Conservation (phyloP, 2,888 invertebrate species). For the Drosophila histrio region DNA sequence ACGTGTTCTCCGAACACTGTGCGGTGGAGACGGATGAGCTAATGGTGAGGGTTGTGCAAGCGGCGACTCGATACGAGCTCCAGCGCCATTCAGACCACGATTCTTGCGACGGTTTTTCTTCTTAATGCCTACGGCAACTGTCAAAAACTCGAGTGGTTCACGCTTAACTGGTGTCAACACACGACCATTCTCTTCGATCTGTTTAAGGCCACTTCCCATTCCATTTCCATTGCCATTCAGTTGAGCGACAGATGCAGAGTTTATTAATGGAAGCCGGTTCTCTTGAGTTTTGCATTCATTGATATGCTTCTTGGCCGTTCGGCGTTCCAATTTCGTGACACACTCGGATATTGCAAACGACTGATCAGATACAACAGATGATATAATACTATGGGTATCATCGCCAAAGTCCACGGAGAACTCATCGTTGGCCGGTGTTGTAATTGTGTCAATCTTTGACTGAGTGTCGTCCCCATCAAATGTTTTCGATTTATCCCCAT, state of each 20-base stretch:
- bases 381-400: slow-evolving; percentile 90
- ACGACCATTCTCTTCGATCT: slow-evolving; percentile 83
- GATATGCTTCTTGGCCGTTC: slow-evolving; percentile 83
- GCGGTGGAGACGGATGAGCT: slow-evolving; percentile 85
- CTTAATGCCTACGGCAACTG: slow-evolving; percentile 87
- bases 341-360: slow-evolving; percentile 89
- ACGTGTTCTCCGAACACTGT: slow-evolving; percentile 46
- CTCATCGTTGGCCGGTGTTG: slow-evolving; percentile 88
- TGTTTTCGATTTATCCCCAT: slow-evolving; percentile 90
- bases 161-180: slow-evolving; percentile 88
- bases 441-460: slow-evolving; percentile 82
- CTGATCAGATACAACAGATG: slow-evolving; percentile 90
- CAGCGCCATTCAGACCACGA: slow-evolving; percentile 85
- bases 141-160: slow-evolving; percentile 90
- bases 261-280: slow-evolving; percentile 76
- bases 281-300: slow-evolving; percentile 82
- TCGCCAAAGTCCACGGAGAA: slow-evolving; percentile 85
- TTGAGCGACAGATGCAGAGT: slow-evolving; percentile 50
- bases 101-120: slow-evolving; percentile 89
- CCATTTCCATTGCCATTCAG: slow-evolving; percentile 18
- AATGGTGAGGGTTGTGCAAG: slow-evolving; percentile 84
- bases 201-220: slow-evolving; percentile 46
- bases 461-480: slow-evolving; percentile 86
- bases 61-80: slow-evolving; percentile 87
- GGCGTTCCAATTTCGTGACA: slow-evolving; percentile 86